Evolutionary conservation across 1,140 invertebrate species (phyloP).

Genomic region (Oedothorax gibbosus): DNA sequence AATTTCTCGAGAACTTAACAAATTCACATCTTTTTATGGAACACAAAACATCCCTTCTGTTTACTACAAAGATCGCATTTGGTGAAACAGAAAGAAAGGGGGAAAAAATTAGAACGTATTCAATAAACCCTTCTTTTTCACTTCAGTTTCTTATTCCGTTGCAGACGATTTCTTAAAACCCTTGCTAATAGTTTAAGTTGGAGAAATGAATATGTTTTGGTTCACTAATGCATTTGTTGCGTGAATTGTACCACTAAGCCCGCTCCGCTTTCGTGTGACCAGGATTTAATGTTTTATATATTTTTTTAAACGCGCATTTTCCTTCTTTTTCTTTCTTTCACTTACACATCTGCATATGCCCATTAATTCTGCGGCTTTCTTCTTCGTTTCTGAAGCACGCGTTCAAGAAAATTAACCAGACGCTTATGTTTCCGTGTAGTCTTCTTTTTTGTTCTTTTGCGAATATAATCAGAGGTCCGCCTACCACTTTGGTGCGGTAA

Average conservation of each 20-base stretch:
- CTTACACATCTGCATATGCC: slow-evolving; percentile 39
- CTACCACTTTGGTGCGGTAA: slow-evolving; percentile 38
- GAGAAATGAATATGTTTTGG: not conserved
- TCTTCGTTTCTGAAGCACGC: not conserved
- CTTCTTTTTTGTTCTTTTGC: slow-evolving; percentile 20
- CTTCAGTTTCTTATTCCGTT: not conserved
- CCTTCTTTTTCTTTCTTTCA: not conserved
- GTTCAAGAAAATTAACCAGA: slow-evolving; percentile 49
- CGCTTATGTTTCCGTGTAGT: slow-evolving; percentile 14
- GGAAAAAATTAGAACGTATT: not conserved
- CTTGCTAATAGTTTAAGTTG: slow-evolving; percentile 16
- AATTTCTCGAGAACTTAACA: no score
- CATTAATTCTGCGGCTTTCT: slow-evolving; percentile 25
- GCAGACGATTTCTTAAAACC: slow-evolving; percentile 1
- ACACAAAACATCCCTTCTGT: no score
- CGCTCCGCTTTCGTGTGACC: slow-evolving; percentile 1
- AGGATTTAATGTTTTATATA: slow-evolving; percentile 22
- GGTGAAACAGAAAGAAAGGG: no score
- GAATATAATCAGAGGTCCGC: slow-evolving; percentile 23
- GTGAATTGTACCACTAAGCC: slow-evolving; percentile 9
- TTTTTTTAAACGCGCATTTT: slow-evolving; percentile 34
- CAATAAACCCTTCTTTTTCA: slow-evolving; percentile 16
- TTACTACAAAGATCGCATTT: no score
- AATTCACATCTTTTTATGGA: no score
- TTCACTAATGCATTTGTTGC: slow-evolving; percentile 24